Percentiles rank a stretch among this genome's conserved stretches.
Conservation (phyloP, 2,113 vertebrate genomes). For the Misgurnus anguillicaudatus region DNA sequence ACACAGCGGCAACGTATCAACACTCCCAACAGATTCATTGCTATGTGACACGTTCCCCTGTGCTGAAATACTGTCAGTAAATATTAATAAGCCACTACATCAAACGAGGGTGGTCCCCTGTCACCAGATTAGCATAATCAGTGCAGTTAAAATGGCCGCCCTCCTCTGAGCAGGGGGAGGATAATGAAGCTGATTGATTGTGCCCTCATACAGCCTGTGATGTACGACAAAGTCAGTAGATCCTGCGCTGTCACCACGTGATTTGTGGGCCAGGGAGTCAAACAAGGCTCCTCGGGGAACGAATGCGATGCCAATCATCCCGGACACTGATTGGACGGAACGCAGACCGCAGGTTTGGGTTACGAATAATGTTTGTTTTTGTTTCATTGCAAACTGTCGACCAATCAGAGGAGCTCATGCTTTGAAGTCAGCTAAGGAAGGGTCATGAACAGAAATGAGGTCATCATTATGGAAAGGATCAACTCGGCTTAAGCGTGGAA, state of each 20-base stretch:
- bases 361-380: slow-evolving; percentile 38
- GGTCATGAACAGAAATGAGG: slow-evolving; percentile 26
- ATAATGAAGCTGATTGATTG: slow-evolving; percentile 54
- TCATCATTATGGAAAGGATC: slow-evolving; percentile 14
- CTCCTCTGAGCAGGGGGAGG: slow-evolving; percentile 30
- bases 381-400: slow-evolving; percentile 6
- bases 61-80: slow-evolving; percentile 53
- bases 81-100: slow-evolving; percentile 59
- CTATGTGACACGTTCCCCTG: slow-evolving; percentile 40
- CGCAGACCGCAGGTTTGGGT: slow-evolving; percentile 10
- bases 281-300: slow-evolving; percentile 18
- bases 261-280: slow-evolving; percentile 42
- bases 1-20: slow-evolving; percentile 17
- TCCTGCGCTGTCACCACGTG: slow-evolving; percentile 19
- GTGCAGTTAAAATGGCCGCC: slow-evolving; percentile 52
- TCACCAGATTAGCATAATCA: slow-evolving; percentile 56
- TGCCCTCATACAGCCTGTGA: slow-evolving; percentile 42
- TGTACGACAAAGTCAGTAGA: slow-evolving; percentile 50
- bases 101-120: slow-evolving; percentile 51
- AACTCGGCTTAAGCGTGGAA: neutral
- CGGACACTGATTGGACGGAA: slow-evolving; percentile 45
- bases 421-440: slow-evolving; percentile 25
- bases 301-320: slow-evolving; percentile 20
- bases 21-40: slow-evolving; percentile 44
- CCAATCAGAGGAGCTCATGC: slow-evolving; percentile 36